phyloP scores from a whole-genome alignment of 2,888 invertebrate species.

The Lasioglossum marginatum region DNA sequence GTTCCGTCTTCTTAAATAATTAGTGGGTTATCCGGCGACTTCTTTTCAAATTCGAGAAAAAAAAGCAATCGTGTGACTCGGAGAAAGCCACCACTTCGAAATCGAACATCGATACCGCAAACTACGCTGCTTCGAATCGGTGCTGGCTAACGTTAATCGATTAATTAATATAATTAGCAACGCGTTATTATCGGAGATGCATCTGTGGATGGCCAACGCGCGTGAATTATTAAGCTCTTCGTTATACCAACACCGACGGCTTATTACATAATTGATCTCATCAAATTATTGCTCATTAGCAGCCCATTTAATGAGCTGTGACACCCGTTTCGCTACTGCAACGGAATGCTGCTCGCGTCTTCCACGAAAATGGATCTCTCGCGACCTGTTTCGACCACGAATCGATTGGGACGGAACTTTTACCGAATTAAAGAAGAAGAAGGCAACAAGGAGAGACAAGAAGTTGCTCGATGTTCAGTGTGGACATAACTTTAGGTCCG shows the following conservation, averaged over 20 bases:
- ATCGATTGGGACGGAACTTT: neutral
- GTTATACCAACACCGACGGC: neutral
- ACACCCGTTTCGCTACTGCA: neutral
- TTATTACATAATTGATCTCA: slow-evolving; percentile 33
- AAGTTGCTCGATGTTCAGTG: neutral
- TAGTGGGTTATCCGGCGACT: neutral
- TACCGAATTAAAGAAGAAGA: neutral
- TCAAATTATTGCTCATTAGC: slow-evolving; percentile 32
- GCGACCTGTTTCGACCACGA: neutral
- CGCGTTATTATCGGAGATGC: neutral
- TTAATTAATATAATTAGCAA: slow-evolving; percentile 24
- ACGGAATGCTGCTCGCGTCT: neutral
- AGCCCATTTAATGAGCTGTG: neutral
- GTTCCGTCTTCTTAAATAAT: neutral
- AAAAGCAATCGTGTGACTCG: neutral
- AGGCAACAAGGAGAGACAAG: neutral
- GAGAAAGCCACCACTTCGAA: neutral
- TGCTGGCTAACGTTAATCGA: neutral
- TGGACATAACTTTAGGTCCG: neutral
- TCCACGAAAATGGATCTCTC: neutral
- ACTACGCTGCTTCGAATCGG: neutral
- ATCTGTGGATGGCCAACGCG: neutral
- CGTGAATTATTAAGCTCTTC: slow-evolving; percentile 15
- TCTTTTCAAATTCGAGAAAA: neutral
- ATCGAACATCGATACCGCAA: neutral